Conservation (phyloP, 2,888 invertebrate genomes). For the Idaea straminata region DNA sequence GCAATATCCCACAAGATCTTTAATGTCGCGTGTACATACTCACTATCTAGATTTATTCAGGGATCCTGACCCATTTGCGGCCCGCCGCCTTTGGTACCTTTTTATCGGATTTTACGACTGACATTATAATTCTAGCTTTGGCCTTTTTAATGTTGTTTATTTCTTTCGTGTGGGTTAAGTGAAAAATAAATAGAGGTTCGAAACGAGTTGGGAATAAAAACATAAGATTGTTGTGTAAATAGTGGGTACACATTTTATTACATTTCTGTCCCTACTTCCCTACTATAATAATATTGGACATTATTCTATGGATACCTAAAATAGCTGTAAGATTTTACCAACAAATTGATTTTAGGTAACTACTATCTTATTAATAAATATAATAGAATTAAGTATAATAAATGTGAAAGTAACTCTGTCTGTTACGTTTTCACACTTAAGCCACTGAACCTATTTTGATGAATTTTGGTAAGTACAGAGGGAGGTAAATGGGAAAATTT, state of each 20-base stretch:
- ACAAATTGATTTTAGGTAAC: too few relatives aligned
- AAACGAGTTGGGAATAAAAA: not conserved
- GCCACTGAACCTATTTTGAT: too few relatives aligned
- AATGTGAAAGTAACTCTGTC: too few relatives aligned
- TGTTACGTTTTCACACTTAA: too few relatives aligned
- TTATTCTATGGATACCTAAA: too few relatives aligned
- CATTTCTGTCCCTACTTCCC: too few relatives aligned
- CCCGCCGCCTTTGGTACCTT: slow-evolving; percentile 42
- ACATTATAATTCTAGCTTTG: slow-evolving; percentile 21
- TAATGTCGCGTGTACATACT: not conserved
- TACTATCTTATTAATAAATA: too few relatives aligned
- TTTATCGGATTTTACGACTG: slow-evolving; percentile 34
- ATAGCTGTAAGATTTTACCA: too few relatives aligned
- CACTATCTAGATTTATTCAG: slow-evolving; percentile 58
- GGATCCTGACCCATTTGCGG: slow-evolving; percentile 54
- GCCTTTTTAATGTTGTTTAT: not conserved
- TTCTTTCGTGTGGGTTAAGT: not conserved
- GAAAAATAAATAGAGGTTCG: not conserved
- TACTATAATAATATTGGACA: too few relatives aligned
- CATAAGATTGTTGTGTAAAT: not conserved
- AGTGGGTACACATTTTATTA: not conserved
- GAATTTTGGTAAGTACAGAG: too few relatives aligned
- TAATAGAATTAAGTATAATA: too few relatives aligned
- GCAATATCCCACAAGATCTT: not conserved
- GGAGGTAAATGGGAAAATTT: too few relatives aligned